Evolutionary conservation across 1,140 invertebrate genomes (phyloP).

Genomic region (Glossosoma conforme): DNA sequence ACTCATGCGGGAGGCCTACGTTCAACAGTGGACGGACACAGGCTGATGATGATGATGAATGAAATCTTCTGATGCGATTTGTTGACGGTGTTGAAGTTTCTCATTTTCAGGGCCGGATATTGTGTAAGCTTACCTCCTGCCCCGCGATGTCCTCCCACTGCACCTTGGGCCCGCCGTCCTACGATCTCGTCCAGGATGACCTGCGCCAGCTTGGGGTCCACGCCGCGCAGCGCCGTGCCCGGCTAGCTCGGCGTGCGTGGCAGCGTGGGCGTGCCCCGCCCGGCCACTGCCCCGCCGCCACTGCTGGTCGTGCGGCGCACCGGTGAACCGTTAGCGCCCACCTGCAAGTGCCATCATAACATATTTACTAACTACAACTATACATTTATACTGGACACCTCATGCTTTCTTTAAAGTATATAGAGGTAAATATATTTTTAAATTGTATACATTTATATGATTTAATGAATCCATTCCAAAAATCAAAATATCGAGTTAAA

Average conservation of each 20-base stretch:
- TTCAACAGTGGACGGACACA: no score
- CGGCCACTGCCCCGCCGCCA: constrained; percentile 39
- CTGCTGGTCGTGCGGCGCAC: constrained; percentile 54
- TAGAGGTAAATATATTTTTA: no score
- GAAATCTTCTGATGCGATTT: no score
- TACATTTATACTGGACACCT: no score
- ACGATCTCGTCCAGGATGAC: constrained; percentile 70
- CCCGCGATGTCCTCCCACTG: constrained; percentile 93
- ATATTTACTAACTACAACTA: not conserved
- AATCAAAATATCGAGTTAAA: no score
- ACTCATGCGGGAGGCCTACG: no score
- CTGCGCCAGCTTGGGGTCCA: constrained; percentile 88
- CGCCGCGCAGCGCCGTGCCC: constrained; percentile 58
- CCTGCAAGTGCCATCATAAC: constrained; percentile 9
- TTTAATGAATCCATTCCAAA: no score
- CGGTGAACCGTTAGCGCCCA: constrained; percentile 52
- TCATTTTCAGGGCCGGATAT: no score
- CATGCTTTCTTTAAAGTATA: no score
- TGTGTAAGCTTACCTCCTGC: constrained; percentile 70
- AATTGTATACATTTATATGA: no score
- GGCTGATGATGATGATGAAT: no score
- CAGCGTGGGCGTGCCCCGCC: constrained; percentile 43
- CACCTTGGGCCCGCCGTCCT: constrained; percentile 71
- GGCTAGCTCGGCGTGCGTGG: constrained; percentile 45
- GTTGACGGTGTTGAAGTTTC: no score